These are phyloP conservation scores for Ambastaia sidthimunki DNA, from an alignment of 2,797 vertebrate species.

Conservation along the genomic window DNA sequence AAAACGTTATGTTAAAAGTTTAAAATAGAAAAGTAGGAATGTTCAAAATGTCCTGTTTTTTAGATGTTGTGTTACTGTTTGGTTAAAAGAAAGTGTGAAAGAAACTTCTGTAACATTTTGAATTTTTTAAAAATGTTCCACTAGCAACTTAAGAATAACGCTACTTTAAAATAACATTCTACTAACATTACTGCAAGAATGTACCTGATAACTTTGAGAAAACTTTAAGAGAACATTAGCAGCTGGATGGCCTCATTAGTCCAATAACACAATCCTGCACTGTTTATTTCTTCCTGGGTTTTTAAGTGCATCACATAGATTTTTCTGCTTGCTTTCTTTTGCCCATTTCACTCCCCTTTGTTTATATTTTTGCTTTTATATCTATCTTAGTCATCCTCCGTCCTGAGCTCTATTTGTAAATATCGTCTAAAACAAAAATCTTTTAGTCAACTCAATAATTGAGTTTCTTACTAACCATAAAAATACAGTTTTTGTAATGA, in stretches of 20 bases:
- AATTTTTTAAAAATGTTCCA: too few relatives aligned
- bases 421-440: not conserved
- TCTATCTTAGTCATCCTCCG: conserved; percentile 15
- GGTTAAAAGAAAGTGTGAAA: too few relatives aligned
- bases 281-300: not conserved
- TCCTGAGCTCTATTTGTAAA: not conserved
- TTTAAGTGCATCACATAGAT: not conserved
- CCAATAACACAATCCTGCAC: conserved; percentile 17
- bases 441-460: not conserved
- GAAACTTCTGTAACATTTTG: too few relatives aligned
- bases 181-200: too few relatives aligned
- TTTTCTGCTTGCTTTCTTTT: not conserved
- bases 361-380: conserved; percentile 1
- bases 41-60: too few relatives aligned
- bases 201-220: too few relatives aligned
- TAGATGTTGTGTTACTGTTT: too few relatives aligned
- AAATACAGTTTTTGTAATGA: not conserved
- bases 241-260: conserved; percentile 46
- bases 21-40: too few relatives aligned
- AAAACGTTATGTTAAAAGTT: too few relatives aligned
- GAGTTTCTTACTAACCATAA: not conserved
- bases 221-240: too few relatives aligned
- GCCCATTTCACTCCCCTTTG: not conserved
- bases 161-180: too few relatives aligned
- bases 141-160: too few relatives aligned